These are phyloP conservation scores for Natator depressus DNA, from an alignment of 2,113 vertebrate species.

Conservation along the genomic window DNA sequence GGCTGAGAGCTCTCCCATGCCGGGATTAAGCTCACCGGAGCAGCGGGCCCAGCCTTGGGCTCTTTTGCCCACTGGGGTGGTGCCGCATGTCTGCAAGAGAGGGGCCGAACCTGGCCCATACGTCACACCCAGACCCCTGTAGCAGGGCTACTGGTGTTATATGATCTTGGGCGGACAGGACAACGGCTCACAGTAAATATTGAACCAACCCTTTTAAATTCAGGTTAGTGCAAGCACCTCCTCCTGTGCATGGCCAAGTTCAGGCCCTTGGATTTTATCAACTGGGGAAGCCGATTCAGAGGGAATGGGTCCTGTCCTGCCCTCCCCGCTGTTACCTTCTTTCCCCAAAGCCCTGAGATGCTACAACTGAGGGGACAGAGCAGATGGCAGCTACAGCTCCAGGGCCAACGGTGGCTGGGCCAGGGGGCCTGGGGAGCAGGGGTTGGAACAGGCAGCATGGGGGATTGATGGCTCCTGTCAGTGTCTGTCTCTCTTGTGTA, in stretches of 20 bases:
- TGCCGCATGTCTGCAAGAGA: background rate
- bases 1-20: background rate
- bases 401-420: background rate
- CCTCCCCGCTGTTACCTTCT: background rate
- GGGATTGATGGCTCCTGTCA: no score
- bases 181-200: background rate
- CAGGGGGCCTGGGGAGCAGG: no score
- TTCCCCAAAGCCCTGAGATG: background rate
- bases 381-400: background rate
- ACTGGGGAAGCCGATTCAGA: background rate
- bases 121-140: background rate
- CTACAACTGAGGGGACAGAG: background rate
- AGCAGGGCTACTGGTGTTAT: background rate
- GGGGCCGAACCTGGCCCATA: background rate
- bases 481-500: no score
- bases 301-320: background rate
- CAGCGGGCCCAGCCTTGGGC: no score
- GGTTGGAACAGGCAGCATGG: no score
- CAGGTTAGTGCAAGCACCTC: background rate
- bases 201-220: background rate
- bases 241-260: background rate
- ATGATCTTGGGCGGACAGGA: background rate
- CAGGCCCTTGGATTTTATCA: background rate
- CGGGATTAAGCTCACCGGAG: background rate
- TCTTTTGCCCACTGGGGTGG: background rate